Base-by-base conservation (phyloP, 2,888 invertebrate species). In the Eupithecia insigniata region DNA sequence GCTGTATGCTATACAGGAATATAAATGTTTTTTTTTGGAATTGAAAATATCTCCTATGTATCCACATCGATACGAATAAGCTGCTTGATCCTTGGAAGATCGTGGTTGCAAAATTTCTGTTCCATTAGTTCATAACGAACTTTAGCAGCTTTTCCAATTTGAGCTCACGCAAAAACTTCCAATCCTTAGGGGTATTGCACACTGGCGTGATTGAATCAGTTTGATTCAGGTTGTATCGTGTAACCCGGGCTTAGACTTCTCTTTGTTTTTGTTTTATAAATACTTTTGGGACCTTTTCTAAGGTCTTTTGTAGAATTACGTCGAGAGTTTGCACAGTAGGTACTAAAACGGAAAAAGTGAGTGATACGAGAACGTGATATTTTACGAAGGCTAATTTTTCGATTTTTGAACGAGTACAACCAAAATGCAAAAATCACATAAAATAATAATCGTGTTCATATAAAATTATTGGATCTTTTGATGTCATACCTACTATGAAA, bases 121-220 rank as follows among this genome's bases (percentile, higher is more conserved):
- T 36, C 22, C 10, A 1, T 34, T 26, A 58, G n/a, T 14, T 51
- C 4, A 55, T 4, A 22, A 22, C 22, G 12, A 26, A 69, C 36
- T 32, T 2, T 8, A 61, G 64, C 61, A 83, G 80, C 80, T 76
- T 79, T 43, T 39, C 18, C 0, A 34, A 36, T 18, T 7, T 32
- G 18, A 69, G 66, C 71, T 67, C 5, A 32, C 46, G 81, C 80
- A 82, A 80, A 82, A 86, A 87, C 81, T 86, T 86, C 78, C 62
- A 72, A 81, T 85, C 88, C 87, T 79, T 58, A 69, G 85, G 85
- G 86, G 83, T 81, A 81, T 76, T 77, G 73, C 74, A 73, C 81
- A 80, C 78, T 78, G 76, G 74, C 75, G 79, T 84, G 85, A 87
- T 87, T 87, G 86, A 87, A 87, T 86, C 86, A 87, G 86, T 87